Conservation (phyloP, 2,113 vertebrate species). For the Phainopepla nitens region DNA sequence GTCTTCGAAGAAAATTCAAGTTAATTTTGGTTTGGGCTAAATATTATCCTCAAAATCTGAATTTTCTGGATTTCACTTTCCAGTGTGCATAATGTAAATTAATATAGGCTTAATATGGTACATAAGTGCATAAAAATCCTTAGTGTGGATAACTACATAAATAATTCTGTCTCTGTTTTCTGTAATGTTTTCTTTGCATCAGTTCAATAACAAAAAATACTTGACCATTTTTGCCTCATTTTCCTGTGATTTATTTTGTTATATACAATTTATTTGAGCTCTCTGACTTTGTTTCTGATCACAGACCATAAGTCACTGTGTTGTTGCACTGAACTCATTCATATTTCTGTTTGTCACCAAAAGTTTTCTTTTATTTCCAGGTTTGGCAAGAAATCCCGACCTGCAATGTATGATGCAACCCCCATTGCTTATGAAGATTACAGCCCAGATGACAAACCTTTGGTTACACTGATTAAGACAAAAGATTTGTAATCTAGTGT, state of each 20-base stretch:
- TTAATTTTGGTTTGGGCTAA: background rate
- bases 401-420: constrained; percentile 96
- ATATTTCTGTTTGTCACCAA: background rate
- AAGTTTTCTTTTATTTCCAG: constrained; percentile 67
- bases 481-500: constrained; percentile 94
- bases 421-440: constrained; percentile 96
- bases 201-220: background rate
- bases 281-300: background rate
- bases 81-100: background rate
- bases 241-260: background rate
- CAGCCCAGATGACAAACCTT: constrained; percentile 95
- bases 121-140: background rate
- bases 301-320: background rate
- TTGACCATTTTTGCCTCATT: background rate
- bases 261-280: background rate
- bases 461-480: constrained; percentile 98
- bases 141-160: background rate
- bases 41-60: background rate
- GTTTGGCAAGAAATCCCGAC: constrained; percentile 96
- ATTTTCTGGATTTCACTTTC: background rate
- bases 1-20: background rate
- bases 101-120: background rate
- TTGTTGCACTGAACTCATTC: background rate
- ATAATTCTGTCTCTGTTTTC: background rate
- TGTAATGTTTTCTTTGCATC: background rate